Conservation (phyloP, 2,888 invertebrate genomes). For the Isotomurus palustris region DNA sequence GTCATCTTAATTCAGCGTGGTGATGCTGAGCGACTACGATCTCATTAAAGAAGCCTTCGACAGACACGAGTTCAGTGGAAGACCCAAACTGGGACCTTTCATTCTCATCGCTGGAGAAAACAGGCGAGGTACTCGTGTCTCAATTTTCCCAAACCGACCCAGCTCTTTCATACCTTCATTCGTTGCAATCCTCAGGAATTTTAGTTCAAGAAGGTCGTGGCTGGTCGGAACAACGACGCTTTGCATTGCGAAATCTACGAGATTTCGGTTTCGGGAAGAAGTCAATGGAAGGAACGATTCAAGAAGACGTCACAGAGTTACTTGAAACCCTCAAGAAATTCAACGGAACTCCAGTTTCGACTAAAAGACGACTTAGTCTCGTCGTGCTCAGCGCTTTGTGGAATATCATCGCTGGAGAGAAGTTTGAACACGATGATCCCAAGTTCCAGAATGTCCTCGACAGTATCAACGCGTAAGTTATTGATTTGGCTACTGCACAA, state of each 20-base stretch:
- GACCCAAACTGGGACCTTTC: slow-evolving; percentile 16
- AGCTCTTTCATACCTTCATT: too few relatives aligned
- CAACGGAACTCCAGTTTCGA: slow-evolving; percentile 12
- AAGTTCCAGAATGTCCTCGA: slow-evolving; percentile 17
- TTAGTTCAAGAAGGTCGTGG: slow-evolving; percentile 12
- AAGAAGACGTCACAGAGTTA: slow-evolving; percentile 21
- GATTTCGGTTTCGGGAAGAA: slow-evolving; percentile 30
- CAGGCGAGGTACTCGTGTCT: slow-evolving; percentile 10
- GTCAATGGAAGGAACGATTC: slow-evolving; percentile 29
- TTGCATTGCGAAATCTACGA: slow-evolving; percentile 20
- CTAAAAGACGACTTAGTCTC: slow-evolving; percentile 12
- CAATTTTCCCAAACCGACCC: too few relatives aligned
- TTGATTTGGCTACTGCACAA: too few relatives aligned
- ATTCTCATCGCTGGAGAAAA: slow-evolving; percentile 7
- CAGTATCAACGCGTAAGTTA: slow-evolving; percentile 8
- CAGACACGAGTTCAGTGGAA: slow-evolving; percentile 18
- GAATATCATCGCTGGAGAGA: slow-evolving; percentile 27
- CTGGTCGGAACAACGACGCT: slow-evolving; percentile 28
- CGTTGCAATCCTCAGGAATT: slow-evolving; percentile 4
- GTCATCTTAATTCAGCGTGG: slow-evolving; percentile 13
- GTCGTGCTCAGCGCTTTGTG: slow-evolving; percentile 25
- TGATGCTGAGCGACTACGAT: slow-evolving; percentile 17
- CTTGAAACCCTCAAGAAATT: slow-evolving; percentile 1
- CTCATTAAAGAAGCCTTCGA: slow-evolving; percentile 27
- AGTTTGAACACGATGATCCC: slow-evolving; percentile 14